Evolutionary conservation across 2,888 invertebrate species (phyloP).

Genomic region (Phorcus lineatus): DNA sequence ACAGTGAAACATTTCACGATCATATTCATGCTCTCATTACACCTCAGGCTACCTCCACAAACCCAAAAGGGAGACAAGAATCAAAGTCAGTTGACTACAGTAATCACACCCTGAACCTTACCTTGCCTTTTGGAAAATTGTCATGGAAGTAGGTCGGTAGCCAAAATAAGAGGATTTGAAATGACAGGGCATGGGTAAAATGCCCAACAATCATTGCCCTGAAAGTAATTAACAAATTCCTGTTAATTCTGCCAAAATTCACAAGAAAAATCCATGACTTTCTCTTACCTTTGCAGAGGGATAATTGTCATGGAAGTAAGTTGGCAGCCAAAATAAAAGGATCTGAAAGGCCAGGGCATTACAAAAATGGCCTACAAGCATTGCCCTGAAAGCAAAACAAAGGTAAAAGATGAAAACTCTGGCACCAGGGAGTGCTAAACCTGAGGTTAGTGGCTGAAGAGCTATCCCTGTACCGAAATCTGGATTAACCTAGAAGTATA

Average conservation of each 20-base stretch:
- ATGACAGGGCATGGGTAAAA: neutral
- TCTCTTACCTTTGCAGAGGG: constrained; percentile 77
- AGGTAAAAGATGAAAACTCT: neutral
- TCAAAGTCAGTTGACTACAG: neutral
- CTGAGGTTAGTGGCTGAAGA: no score
- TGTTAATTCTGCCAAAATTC: neutral
- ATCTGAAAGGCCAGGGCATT: neutral
- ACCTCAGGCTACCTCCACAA: no score
- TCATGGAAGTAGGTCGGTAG: constrained; percentile 85
- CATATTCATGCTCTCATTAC: no score
- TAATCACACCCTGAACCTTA: constrained; percentile 38
- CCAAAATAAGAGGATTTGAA: constrained; percentile 72
- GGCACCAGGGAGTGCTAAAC: no score
- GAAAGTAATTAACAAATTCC: neutral
- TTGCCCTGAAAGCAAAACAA: constrained; percentile 13
- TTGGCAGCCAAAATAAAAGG: constrained; percentile 79
- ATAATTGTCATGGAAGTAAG: constrained; percentile 84
- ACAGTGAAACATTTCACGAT: no score
- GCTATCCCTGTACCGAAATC: no score
- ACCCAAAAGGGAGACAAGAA: no score
- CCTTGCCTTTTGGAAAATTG: constrained; percentile 80
- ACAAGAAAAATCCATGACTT: neutral
- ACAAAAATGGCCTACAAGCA: neutral
- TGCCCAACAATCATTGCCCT: neutral
- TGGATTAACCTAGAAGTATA: no score